Evolutionary conservation across 2,113 vertebrate genomes (phyloP).

Genomic region (Chlorocebus sabaeus): DNA sequence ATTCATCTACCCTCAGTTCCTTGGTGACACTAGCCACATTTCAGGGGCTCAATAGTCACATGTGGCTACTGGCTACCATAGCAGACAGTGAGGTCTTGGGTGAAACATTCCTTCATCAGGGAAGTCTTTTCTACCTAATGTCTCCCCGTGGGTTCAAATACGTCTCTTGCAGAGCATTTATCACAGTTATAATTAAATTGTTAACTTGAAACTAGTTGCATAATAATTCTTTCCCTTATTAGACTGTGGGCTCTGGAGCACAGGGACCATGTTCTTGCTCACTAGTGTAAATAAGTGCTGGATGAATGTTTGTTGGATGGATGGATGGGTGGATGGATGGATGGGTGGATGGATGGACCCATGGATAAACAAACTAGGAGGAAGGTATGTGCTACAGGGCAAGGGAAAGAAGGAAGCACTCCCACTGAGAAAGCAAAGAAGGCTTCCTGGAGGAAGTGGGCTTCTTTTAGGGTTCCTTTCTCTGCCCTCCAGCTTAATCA

Average conservation of each 20-base stretch:
- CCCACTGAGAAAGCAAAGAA: neutral
- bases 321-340: neutral
- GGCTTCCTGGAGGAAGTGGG: neutral
- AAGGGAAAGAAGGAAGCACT: neutral
- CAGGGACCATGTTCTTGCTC: neutral
- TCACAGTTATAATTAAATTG: neutral
- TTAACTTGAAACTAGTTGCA: neutral
- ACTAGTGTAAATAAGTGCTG: neutral
- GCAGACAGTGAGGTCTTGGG: neutral
- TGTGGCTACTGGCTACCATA: neutral
- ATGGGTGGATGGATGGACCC: fast-evolving
- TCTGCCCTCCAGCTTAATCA: neutral
- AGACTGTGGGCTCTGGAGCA: neutral
- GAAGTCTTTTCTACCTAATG: neutral
- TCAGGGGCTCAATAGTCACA: neutral
- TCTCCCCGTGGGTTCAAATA: neutral
- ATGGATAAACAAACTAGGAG: neutral
- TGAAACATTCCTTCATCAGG: neutral
- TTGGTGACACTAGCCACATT: neutral
- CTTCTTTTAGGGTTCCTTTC: neutral
- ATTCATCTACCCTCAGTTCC: neutral
- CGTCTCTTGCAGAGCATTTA: neutral
- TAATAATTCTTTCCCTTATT: neutral
- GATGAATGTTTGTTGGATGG: neutral
- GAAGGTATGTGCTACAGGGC: neutral